Percentiles rank a stretch among this genome's conserved stretches.
Conservation (phyloP, 2,113 vertebrate species). For the Neolamprologus falcicula region DNA sequence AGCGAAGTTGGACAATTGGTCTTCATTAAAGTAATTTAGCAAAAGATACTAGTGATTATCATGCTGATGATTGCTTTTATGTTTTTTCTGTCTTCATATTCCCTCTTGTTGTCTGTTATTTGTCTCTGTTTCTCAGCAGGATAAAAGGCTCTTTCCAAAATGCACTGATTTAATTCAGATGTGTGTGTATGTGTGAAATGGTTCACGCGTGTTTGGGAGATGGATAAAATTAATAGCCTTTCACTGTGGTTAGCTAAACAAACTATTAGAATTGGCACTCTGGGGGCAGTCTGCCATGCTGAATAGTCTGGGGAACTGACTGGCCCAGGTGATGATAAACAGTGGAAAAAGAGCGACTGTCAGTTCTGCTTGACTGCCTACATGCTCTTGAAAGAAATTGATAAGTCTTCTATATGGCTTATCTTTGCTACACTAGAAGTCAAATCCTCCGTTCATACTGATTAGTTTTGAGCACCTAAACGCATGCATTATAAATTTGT, state of each 20-base stretch:
- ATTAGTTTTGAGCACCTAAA: background rate
- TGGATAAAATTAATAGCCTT: constrained; percentile 45
- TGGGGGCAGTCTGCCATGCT: constrained; percentile 22
- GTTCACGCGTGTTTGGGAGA: background rate
- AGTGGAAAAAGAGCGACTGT: background rate
- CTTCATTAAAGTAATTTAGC: constrained; percentile 42
- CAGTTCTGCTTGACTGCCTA: background rate
- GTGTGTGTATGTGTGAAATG: background rate
- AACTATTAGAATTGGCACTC: constrained; percentile 29
- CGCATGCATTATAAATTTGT: background rate
- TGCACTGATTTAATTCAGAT: background rate
- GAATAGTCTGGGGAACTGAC: constrained; percentile 16
- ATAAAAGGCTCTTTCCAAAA: constrained; percentile 1
- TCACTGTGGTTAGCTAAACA: constrained; percentile 37
- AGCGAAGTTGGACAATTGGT: constrained; percentile 10
- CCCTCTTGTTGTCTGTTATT: background rate
- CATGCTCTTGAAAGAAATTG: background rate
- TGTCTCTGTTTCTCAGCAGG: constrained; percentile 12
- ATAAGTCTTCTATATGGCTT: background rate
- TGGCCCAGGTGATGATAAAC: constrained; percentile 24
- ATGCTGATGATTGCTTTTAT: constrained; percentile 2
- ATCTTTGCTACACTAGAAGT: background rate
- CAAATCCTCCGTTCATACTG: background rate
- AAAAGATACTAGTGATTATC: constrained; percentile 15
- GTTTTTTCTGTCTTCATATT: background rate